These are phyloP conservation scores for Hiodon alosoides DNA, from an alignment of 2,113 vertebrate genomes.

Conservation along the genomic window DNA sequence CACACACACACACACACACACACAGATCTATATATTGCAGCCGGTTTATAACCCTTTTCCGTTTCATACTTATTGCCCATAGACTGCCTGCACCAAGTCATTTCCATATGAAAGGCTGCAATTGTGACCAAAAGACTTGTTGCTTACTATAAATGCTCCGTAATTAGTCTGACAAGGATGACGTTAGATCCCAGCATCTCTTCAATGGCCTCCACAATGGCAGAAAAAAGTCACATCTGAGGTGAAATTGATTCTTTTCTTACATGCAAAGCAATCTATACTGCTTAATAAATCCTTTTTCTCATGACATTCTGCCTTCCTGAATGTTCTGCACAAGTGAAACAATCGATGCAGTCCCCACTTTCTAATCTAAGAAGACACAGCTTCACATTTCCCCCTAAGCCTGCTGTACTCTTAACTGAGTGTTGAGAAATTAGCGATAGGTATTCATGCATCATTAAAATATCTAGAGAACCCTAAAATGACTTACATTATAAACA, in stretches of 20 bases:
- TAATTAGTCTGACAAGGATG: constrained; percentile 54
- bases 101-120: constrained; percentile 61
- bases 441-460: no score
- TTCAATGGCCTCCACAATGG: constrained; percentile 45
- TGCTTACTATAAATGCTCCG: constrained; percentile 48
- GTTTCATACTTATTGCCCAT: no score
- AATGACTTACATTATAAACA: no score
- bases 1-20: no score
- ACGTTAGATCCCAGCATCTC: constrained; percentile 50
- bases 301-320: neutral
- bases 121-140: constrained; percentile 44
- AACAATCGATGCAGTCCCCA: neutral
- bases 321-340: neutral
- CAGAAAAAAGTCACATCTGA: constrained; percentile 44
- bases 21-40: no score
- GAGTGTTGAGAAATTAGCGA: no score
- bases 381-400: no score
- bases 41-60: no score
- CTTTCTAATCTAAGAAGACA: no score
- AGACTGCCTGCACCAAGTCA: constrained; percentile 8
- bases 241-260: constrained; percentile 43
- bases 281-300: neutral
- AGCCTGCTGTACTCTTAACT: no score
- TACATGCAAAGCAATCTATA: constrained; percentile 23
- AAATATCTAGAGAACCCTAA: no score